Evolutionary conservation across 2,797 vertebrate genomes (phyloP).

Genomic region (Potorous gilbertii): DNA sequence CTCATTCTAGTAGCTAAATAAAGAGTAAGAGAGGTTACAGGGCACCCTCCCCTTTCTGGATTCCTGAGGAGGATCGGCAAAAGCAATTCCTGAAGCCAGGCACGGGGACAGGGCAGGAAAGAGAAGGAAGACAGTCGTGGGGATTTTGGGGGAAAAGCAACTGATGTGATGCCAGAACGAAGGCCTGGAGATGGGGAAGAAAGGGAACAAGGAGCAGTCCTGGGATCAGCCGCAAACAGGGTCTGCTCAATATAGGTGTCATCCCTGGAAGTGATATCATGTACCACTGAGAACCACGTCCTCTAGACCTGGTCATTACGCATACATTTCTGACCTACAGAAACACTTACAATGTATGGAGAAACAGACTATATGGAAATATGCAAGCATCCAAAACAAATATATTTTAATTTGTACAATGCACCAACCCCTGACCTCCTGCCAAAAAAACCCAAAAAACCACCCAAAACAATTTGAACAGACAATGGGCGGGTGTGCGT

Average conservation of each 20-base stretch:
- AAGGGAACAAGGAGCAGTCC: background rate
- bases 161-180: background rate
- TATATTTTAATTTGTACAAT: background rate
- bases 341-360: background rate
- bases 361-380: background rate
- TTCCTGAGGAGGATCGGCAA: background rate
- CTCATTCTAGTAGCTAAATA: background rate
- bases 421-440: rapidly evolving
- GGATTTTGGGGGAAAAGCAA: background rate
- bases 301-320: background rate
- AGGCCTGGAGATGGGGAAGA: background rate
- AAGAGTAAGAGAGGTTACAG: background rate
- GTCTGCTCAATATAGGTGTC: background rate
- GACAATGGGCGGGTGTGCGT: background rate
- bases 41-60: background rate
- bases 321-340: background rate
- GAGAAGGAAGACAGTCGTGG: no score
- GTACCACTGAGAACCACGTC: background rate
- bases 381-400: background rate
- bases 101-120: background rate
- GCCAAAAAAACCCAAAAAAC: background rate
- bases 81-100: background rate
- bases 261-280: background rate
- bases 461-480: background rate
- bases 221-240: background rate